A percentile compares a stretch with the other conserved stretches of the same genome.
Conservation (phyloP, 1,140 invertebrate species). For the Drosophila persimilis region DNA sequence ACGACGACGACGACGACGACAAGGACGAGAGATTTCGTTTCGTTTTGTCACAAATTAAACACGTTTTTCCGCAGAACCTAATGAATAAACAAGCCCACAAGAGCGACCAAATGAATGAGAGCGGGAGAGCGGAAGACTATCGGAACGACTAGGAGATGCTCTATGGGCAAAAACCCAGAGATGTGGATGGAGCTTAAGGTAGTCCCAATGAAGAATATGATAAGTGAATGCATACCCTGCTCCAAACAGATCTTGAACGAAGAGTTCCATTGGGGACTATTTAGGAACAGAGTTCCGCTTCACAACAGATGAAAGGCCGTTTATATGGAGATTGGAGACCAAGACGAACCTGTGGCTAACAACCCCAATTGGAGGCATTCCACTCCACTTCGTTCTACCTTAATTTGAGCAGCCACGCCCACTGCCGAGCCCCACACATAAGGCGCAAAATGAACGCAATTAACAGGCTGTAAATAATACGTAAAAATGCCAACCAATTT, state of each 20-base stretch:
- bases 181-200: too few relatives aligned
- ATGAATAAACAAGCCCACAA: constrained; percentile 75
- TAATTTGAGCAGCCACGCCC: constrained; percentile 11
- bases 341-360: too few relatives aligned
- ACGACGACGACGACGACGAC: constrained; percentile 13
- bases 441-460: constrained; percentile 53
- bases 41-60: constrained; percentile 83
- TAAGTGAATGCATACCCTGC: too few relatives aligned
- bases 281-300: too few relatives aligned
- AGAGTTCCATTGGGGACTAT: too few relatives aligned
- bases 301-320: too few relatives aligned
- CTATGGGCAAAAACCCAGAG: too few relatives aligned
- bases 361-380: too few relatives aligned
- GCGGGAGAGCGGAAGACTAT: background rate
- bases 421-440: constrained; percentile 29
- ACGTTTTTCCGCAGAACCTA: constrained; percentile 82
- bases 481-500: constrained; percentile 20
- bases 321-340: too few relatives aligned
- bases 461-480: constrained; percentile 75
- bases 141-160: too few relatives aligned
- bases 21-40: constrained; percentile 52
- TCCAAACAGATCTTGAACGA: too few relatives aligned
- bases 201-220: too few relatives aligned
- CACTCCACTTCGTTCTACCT: constrained; percentile 19
- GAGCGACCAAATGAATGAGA: background rate